These are phyloP conservation scores for Okapia johnstoni DNA, from an alignment of 2,113 vertebrate genomes.

Conservation along the genomic window DNA sequence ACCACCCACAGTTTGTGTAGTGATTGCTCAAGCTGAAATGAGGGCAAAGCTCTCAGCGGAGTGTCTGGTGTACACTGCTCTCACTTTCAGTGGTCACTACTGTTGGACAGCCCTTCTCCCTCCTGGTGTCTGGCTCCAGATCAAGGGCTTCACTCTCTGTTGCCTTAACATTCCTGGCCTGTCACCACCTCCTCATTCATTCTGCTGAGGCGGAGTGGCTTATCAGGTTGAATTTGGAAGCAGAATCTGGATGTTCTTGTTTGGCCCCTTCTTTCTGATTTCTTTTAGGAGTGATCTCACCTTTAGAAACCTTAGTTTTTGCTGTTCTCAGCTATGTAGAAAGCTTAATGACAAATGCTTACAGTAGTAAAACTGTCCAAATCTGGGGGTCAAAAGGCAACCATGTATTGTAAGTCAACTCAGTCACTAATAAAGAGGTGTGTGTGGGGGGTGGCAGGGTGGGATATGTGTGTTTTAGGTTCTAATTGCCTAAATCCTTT, in stretches of 20 bases:
- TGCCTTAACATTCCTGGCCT: not conserved
- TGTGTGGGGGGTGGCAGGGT: not conserved
- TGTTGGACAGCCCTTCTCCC: not conserved
- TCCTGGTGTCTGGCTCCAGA: not conserved
- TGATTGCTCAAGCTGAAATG: not conserved
- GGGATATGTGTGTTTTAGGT: not conserved
- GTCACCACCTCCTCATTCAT: not conserved
- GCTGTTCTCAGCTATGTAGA: not conserved
- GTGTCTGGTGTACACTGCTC: too few relatives aligned
- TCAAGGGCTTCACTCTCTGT: not conserved
- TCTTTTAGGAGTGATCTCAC: not conserved
- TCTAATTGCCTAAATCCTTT: not conserved
- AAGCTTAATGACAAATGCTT: not conserved
- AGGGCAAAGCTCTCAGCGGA: not conserved
- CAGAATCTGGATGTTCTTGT: not conserved
- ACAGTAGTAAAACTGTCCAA: not conserved
- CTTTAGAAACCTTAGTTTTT: not conserved
- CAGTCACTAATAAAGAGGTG: not conserved
- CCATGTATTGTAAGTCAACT: not conserved
- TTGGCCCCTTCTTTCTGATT: not conserved
- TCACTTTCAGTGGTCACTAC: not conserved
- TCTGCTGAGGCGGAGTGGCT: not conserved
- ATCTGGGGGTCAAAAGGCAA: not conserved
- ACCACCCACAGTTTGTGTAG: not conserved
- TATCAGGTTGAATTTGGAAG: not conserved